Evolutionary conservation across 2,797 vertebrate species (phyloP), one percentile per base, ranked within the genome.

Genomic region (Dendrocincla fuliginosa): DNA sequence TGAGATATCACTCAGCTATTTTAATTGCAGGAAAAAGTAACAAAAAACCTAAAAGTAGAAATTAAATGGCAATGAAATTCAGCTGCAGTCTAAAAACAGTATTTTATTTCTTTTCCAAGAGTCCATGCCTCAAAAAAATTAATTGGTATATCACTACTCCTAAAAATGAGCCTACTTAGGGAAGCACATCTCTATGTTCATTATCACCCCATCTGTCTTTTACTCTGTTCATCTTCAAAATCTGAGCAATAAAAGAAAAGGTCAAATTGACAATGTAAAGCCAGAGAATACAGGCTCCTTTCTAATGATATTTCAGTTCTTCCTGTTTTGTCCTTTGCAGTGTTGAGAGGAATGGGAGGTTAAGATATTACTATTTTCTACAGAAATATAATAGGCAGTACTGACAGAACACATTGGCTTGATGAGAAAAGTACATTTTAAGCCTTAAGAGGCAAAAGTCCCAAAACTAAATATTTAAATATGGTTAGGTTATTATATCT

Each of bases 161-260:
- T 90, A 88, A 95, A 96, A 96, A 86, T 37, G 85, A 94, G 86
- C n/a, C 65, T 86, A 65, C 77, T 78, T 76, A 65, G 53, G 57
- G 69, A 95, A 95, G 59, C 55, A 69, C 4, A 11, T 88, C 87
- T 88, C 65, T 65, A 1, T 86, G 79, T 69, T 96, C 92, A 87
- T 93, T 96, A 94, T 87, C 92, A 85, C 11, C 30, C 95, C 89
- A 96, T 96, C 90, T 97, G 95, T 95, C 85, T 93, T 93, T 60
- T 80, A 52, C 52, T 46, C 41, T 65, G 69, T 46, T 92, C 69
- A 63, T 73, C 76, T 85, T 78, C 78, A 76, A 93, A 91, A 93
- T 87, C 33, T 78, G 55, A 91, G 87, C 65, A 94, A 88, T 81
- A 91, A 56, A 86, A 8, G 24, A 50, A 96, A 95, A 86, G 92